phyloP scores from a whole-genome alignment of 1,140 invertebrate genomes.

The Zophobas atratus region DNA sequence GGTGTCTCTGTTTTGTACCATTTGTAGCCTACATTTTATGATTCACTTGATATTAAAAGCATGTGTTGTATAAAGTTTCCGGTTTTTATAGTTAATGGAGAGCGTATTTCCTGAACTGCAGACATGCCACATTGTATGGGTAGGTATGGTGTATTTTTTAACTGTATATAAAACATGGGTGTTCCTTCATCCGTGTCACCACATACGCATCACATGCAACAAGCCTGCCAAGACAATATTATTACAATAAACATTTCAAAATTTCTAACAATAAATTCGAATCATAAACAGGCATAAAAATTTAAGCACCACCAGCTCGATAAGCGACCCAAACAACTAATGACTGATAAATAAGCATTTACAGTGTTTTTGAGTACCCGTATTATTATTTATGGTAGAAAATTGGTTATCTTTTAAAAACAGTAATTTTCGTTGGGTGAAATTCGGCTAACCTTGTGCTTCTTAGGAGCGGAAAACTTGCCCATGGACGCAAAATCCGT shows the following conservation, averaged over 20 bases:
- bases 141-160: slow-evolving; percentile 1
- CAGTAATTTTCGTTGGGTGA: no score
- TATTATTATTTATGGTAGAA: no score
- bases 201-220: slow-evolving; percentile 26
- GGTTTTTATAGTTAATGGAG: slow-evolving; percentile 38
- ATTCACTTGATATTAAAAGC: slow-evolving; percentile 20
- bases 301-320: no score
- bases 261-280: no score
- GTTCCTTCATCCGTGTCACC: slow-evolving; percentile 20
- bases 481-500: slow-evolving; percentile 10
- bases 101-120: slow-evolving; percentile 37
- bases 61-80: slow-evolving; percentile 27
- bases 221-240: slow-evolving; percentile 7
- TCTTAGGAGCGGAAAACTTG: slow-evolving; percentile 16
- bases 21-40: slow-evolving; percentile 32
- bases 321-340: no score
- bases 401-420: no score
- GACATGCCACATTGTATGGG: slow-evolving; percentile 29
- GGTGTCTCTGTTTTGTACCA: neutral
- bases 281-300: no score
- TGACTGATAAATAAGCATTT: no score
- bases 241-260: neutral
- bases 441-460: slow-evolving; percentile 14
- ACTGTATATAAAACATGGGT: slow-evolving; percentile 32
- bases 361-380: no score